A percentile compares a stretch with the other conserved stretches of the same genome.
These are phyloP conservation scores for Phocides pigmalion DNA, from an alignment of 1,140 invertebrate species.

Conservation along the genomic window DNA sequence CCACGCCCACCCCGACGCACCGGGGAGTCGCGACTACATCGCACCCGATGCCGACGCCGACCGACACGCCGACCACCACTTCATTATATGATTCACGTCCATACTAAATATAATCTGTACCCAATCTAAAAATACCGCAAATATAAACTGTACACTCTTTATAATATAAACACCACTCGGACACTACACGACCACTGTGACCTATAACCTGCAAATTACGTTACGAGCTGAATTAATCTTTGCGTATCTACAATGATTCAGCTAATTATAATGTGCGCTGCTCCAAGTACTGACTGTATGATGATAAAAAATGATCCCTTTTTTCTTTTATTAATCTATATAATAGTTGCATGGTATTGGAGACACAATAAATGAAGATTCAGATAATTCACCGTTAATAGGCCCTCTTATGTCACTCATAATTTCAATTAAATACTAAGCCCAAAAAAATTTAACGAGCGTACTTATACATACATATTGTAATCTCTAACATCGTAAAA, in stretches of 20 bases:
- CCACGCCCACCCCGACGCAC: slow-evolving; percentile 48
- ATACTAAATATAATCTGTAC: slow-evolving; percentile 56
- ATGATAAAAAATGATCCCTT: too few relatives aligned
- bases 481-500: too few relatives aligned
- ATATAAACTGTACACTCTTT: slow-evolving; percentile 30
- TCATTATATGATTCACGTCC: slow-evolving; percentile 42
- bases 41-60: slow-evolving; percentile 38
- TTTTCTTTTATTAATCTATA: too few relatives aligned
- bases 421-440: too few relatives aligned
- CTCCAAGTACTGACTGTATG: too few relatives aligned
- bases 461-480: too few relatives aligned
- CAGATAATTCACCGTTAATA: too few relatives aligned
- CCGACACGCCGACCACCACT: slow-evolving; percentile 40
- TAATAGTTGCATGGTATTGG: too few relatives aligned
- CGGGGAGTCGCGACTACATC: slow-evolving; percentile 48
- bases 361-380: too few relatives aligned
- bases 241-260: slow-evolving; percentile 1
- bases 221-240: slow-evolving; percentile 13
- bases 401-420: too few relatives aligned
- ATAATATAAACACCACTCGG: slow-evolving; percentile 14
- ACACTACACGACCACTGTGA: slow-evolving; percentile 2
- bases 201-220: slow-evolving; percentile 22
- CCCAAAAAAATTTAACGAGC: too few relatives aligned
- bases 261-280: too few relatives aligned
- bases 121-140: slow-evolving; percentile 51